These are phyloP conservation scores for Ptyas mucosa DNA, from an alignment of 2,113 vertebrate genomes.

Conservation along the genomic window DNA sequence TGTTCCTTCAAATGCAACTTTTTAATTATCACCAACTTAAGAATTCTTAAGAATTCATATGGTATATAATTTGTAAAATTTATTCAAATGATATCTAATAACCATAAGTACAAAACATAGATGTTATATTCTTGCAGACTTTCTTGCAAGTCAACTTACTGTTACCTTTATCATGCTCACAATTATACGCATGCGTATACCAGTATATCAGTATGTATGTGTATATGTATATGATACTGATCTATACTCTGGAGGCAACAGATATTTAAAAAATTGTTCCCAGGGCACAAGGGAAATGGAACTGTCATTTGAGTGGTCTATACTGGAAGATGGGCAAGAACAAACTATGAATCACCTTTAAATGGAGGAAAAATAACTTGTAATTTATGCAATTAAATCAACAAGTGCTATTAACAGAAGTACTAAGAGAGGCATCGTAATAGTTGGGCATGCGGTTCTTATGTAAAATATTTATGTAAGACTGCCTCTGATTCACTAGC, in stretches of 20 bases:
- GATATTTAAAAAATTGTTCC: not conserved
- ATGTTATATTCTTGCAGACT: not conserved
- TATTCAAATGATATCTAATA: too few species aligned
- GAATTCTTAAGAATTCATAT: too few species aligned
- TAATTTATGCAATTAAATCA: not conserved
- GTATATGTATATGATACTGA: not conserved
- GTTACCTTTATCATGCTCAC: not conserved
- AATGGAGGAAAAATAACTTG: not conserved
- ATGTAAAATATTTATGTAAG: constrained; percentile 27
- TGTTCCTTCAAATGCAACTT: too few species aligned
- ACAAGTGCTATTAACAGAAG: constrained; percentile 4
- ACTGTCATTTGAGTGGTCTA: not conserved
- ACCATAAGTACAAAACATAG: not conserved
- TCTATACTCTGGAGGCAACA: not conserved
- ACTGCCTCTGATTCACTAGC: constrained; percentile 19
- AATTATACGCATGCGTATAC: not conserved
- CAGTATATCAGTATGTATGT: not conserved
- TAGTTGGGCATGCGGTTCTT: not conserved
- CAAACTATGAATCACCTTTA: not conserved
- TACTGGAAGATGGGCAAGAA: not conserved
- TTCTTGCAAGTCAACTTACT: not conserved
- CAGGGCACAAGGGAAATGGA: not conserved
- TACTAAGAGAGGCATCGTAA: not conserved
- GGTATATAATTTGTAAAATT: too few species aligned
- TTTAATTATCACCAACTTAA: too few species aligned